A percentile compares a stretch with the other conserved stretches of the same genome.
phyloP scores from a whole-genome alignment of 2,797 vertebrate genomes.

The Saxicola maurus region DNA sequence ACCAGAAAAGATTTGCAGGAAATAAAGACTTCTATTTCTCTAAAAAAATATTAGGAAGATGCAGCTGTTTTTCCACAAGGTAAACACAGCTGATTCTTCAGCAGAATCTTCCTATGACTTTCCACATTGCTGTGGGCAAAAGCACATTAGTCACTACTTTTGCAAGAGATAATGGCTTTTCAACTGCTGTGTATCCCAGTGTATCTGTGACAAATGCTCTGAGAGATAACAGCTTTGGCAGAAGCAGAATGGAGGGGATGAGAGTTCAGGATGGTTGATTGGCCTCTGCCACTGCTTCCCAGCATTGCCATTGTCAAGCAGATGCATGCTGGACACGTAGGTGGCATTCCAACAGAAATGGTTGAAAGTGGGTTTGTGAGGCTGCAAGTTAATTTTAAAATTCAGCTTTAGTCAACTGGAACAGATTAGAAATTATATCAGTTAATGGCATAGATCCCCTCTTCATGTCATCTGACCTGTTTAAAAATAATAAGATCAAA shows the following conservation, averaged over 20 bases:
- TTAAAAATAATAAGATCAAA: background rate
- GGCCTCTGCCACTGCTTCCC: background rate
- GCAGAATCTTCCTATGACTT: background rate
- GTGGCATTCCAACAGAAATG: background rate
- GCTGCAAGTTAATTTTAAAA: background rate
- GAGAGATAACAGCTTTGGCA: background rate
- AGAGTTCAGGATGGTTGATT: background rate
- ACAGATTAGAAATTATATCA: background rate
- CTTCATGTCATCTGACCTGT: background rate
- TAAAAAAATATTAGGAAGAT: background rate
- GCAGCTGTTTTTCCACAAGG: background rate
- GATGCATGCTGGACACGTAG: accelerated
- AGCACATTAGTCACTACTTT: background rate
- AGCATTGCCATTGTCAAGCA: accelerated
- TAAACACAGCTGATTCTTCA: background rate
- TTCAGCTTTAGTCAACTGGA: background rate
- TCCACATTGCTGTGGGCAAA: background rate
- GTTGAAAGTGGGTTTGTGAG: background rate
- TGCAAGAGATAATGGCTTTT: background rate
- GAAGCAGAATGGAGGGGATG: background rate
- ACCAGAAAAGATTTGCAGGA: background rate
- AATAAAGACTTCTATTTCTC: background rate
- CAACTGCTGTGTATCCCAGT: background rate
- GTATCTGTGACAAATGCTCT: background rate
- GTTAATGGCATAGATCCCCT: background rate